Evolutionary conservation across 2,797 vertebrate genomes (phyloP), one percentile per base, ranked within the genome.

Genomic region (Pitangus sulphuratus): DNA sequence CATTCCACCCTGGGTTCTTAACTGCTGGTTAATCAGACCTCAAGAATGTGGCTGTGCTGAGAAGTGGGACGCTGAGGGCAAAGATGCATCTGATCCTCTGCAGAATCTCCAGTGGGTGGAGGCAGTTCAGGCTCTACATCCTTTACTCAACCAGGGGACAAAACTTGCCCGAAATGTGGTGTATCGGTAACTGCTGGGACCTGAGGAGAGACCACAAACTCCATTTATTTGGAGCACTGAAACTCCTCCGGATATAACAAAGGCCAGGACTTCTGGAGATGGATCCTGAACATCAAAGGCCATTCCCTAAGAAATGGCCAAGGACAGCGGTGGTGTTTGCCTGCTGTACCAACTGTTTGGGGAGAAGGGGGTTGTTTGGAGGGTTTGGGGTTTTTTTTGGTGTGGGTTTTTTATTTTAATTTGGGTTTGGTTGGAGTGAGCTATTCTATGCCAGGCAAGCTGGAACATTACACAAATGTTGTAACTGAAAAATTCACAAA

Each of bases 21-120:
- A 96, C 64, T 74, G 81, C 64, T 92, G 74, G 95, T 96, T 95
- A 84, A 97, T 95, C 87, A 94, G 86, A 93, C 95, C 94, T 96
- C 97, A 96, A 96, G 74, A 60, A 96, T 97, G 88, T 70, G 45
- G 91, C 91, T 95, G 82, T 87, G 90, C 84, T 93, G 91, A 83
- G 94, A 94, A 96, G 70, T 26, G 64, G 84, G 53, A 84, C 0
- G 3, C 80, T 50, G 57, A 69, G 1, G 1, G 87, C 91, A 86
- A 88, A 84, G 47, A 61, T 18, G 33, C 37, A 14, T 76, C 44
- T 86, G 66, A 50, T 45, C 80, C 87, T 91, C 71, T 86, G 87
- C 74, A 92, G 72, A 70, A 79, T 79, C 79, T 96, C 70, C 91
- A 78, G 95, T 39, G 79, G 87, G 83, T 40, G 3, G 54, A 87